Evolutionary conservation across 2,113 vertebrate species (phyloP).

Genomic region (Scomber colias): DNA sequence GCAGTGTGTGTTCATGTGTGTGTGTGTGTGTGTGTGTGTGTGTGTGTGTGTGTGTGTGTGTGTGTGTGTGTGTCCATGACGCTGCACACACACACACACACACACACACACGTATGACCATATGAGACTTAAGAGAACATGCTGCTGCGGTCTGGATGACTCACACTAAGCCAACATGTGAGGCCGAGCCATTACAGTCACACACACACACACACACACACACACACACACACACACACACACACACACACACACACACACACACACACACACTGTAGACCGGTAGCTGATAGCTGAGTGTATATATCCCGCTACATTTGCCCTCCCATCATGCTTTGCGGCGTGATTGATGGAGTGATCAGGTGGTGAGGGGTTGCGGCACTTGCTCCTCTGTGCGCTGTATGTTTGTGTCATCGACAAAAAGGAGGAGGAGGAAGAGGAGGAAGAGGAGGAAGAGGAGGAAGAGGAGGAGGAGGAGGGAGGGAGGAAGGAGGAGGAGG

Average conservation of each 20-base stretch:
- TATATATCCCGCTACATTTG: slow-evolving; percentile 24
- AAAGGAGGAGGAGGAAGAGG: neutral
- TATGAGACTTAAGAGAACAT: slow-evolving; percentile 9
- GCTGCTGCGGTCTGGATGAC: slow-evolving; percentile 45
- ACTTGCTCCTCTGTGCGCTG: slow-evolving; percentile 40
- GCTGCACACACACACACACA: neutral
- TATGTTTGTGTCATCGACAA: slow-evolving; percentile 33
- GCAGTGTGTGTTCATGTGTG: slow-evolving; percentile 37
- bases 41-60: slow-evolving; percentile 28
- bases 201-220: too few species aligned
- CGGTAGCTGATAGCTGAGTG: slow-evolving; percentile 48
- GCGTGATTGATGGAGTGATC: slow-evolving; percentile 69
- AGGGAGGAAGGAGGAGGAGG: neutral
- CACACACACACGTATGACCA: slow-evolving; percentile 10
- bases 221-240: too few species aligned
- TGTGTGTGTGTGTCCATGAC: slow-evolving; percentile 22
- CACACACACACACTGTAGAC: too few species aligned
- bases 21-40: slow-evolving; percentile 29
- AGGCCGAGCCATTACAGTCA: slow-evolving; percentile 23
- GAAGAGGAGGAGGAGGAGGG: neutral
- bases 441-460: neutral
- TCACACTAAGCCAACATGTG: slow-evolving; percentile 53
- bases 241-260: too few species aligned
- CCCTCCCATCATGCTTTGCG: slow-evolving; percentile 72
- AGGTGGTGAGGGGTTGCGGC: slow-evolving; percentile 43